Conservation (phyloP, 1,140 invertebrate species). For the Thalassaphorura encarpata region DNA sequence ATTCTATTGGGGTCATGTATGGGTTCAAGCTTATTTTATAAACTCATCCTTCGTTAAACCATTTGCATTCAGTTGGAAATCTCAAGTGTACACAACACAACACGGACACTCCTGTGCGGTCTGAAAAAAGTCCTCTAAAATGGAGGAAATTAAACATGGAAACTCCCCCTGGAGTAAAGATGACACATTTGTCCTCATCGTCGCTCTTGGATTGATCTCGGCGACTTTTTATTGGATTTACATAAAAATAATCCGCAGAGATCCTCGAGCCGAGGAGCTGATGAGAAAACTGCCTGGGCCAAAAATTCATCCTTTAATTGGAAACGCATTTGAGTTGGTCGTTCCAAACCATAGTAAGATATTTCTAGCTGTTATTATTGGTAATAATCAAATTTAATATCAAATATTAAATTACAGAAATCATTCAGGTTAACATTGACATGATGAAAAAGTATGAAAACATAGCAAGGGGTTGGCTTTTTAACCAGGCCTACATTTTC, state of each 20-base stretch:
- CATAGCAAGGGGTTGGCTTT: neutral
- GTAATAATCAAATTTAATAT: no score
- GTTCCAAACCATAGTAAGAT: slow-evolving; percentile 7
- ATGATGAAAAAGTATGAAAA: neutral
- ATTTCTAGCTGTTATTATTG: no score
- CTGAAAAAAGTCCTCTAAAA: no score
- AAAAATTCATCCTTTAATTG: slow-evolving; percentile 31
- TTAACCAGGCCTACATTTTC: slow-evolving; percentile 8
- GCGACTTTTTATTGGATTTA: neutral
- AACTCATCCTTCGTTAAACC: no score
- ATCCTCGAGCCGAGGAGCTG: neutral
- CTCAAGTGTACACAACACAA: no score
- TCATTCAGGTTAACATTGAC: neutral
- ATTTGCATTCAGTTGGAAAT: no score
- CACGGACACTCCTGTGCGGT: no score
- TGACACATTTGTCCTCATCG: neutral
- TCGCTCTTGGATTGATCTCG: neutral
- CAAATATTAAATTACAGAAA: no score
- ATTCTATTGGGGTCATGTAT: no score
- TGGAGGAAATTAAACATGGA: no score
- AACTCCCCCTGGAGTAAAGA: no score
- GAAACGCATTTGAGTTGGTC: slow-evolving; percentile 30
- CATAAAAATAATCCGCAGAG: neutral
- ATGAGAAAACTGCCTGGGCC: neutral
- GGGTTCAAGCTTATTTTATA: no score